Evolutionary conservation across 1,140 invertebrate genomes (phyloP).

Genomic region (Achroia grisella): DNA sequence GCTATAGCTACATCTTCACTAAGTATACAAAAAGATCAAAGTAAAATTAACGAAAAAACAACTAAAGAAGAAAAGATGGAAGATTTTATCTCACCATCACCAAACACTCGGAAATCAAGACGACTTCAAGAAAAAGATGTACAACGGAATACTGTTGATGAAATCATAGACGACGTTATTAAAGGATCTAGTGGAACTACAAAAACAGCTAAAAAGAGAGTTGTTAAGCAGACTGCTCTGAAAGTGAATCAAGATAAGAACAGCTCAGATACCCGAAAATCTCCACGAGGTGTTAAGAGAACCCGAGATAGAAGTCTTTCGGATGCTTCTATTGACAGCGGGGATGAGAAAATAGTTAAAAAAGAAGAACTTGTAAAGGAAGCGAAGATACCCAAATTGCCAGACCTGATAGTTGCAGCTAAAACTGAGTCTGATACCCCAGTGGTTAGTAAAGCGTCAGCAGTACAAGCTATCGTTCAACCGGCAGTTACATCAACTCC

Average conservation of each 20-base stretch:
- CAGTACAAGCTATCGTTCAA: not conserved
- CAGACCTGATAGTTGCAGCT: conserved; percentile 18
- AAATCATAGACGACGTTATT: conserved; percentile 90
- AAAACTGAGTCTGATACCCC: conserved; percentile 19
- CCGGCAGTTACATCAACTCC: conserved; percentile 17
- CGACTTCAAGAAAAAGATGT: conserved; percentile 86
- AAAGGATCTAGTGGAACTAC: conserved; percentile 73
- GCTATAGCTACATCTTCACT: conserved; percentile 49
- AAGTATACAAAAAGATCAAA: conserved; percentile 51
- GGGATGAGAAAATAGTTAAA: conserved; percentile 71
- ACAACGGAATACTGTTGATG: conserved; percentile 83
- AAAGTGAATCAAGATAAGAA: conserved; percentile 49
- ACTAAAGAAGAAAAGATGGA: conserved; percentile 77
- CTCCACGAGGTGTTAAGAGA: conserved; percentile 76
- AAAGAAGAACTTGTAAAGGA: conserved; percentile 30
- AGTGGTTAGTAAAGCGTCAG: not conserved
- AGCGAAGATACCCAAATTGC: conserved; percentile 41
- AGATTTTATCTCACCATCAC: conserved; percentile 75
- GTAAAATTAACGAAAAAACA: conserved; percentile 39
- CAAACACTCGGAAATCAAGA: conserved; percentile 85
- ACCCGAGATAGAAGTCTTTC: conserved; percentile 76
- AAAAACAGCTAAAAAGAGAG: conserved; percentile 46
- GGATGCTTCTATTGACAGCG: conserved; percentile 77
- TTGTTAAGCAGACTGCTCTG: conserved; percentile 41
- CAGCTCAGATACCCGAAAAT: conserved; percentile 74